These are phyloP conservation scores for Lutjanus campechanus DNA, from an alignment of 2,797 vertebrate genomes.

Conservation along the genomic window DNA sequence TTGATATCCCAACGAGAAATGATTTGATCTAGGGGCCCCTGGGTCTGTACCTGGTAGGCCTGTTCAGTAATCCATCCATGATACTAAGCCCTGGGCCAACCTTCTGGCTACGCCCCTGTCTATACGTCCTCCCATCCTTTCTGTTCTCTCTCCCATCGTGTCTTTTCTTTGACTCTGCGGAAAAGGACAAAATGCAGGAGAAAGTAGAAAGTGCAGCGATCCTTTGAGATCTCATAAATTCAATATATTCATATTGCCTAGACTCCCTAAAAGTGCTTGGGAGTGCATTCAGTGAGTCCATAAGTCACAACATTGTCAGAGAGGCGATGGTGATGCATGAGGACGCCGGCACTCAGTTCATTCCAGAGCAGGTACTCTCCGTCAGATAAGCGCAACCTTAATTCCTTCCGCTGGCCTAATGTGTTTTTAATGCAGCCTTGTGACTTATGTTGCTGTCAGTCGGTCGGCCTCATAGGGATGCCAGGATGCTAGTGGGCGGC, in stretches of 20 bases:
- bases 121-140: neutral
- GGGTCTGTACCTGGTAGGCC: neutral
- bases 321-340: constrained; percentile 81
- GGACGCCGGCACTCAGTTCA: constrained; percentile 64
- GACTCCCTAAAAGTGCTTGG: constrained; percentile 78
- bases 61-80: neutral
- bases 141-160: neutral
- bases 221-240: constrained; percentile 82
- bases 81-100: neutral
- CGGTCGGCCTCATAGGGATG: constrained; percentile 73
- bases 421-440: constrained; percentile 87
- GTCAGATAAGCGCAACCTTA: constrained; percentile 82
- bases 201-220: constrained; percentile 51
- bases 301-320: constrained; percentile 86
- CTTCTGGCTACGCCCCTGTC: neutral
- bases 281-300: constrained; percentile 80
- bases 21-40: neutral
- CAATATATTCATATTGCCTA: constrained; percentile 75
- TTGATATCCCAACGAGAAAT: neutral
- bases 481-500: constrained; percentile 76
- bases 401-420: constrained; percentile 86
- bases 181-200: constrained; percentile 23
- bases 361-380: constrained; percentile 73
- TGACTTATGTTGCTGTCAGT: constrained; percentile 88
- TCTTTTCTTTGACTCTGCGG: constrained; percentile 11